These are phyloP conservation scores for Corythornis madagascariensis DNA, from an alignment of 2,113 vertebrate species.

Conservation along the genomic window DNA sequence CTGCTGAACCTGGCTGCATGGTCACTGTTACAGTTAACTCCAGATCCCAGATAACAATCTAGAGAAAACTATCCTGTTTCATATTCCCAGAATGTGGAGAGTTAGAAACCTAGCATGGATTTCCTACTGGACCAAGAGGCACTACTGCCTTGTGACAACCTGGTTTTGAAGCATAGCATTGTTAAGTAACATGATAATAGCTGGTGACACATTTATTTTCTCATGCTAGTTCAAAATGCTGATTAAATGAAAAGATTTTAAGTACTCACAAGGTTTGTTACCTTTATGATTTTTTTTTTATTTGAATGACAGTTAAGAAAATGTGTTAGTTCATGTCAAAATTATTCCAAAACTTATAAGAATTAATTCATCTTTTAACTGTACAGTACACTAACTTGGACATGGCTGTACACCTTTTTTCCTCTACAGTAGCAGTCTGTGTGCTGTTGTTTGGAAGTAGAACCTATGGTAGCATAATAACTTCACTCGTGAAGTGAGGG, in stretches of 20 bases:
- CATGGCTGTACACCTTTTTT: background rate
- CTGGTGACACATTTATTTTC: background rate
- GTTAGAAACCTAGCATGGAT: background rate
- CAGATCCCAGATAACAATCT: background rate
- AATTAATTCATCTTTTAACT: background rate
- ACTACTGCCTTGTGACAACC: background rate
- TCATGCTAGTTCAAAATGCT: background rate
- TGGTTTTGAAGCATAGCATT: background rate
- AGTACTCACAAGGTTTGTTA: background rate
- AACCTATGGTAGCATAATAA: background rate
- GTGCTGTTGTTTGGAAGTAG: background rate
- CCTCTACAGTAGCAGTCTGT: background rate
- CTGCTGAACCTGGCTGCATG: background rate
- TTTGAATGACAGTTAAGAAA: background rate
- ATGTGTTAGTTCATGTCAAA: fast-evolving
- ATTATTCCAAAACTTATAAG: background rate
- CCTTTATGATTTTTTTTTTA: background rate
- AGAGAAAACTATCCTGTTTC: background rate
- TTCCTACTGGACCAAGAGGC: fast-evolving
- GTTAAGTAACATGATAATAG: background rate
- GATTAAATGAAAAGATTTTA: background rate
- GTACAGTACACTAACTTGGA: background rate
- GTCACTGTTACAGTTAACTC: background rate
- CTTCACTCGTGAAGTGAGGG: background rate
- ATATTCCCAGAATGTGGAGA: background rate